Conservation (phyloP, 2,797 vertebrate species). For the Periparus ater region DNA sequence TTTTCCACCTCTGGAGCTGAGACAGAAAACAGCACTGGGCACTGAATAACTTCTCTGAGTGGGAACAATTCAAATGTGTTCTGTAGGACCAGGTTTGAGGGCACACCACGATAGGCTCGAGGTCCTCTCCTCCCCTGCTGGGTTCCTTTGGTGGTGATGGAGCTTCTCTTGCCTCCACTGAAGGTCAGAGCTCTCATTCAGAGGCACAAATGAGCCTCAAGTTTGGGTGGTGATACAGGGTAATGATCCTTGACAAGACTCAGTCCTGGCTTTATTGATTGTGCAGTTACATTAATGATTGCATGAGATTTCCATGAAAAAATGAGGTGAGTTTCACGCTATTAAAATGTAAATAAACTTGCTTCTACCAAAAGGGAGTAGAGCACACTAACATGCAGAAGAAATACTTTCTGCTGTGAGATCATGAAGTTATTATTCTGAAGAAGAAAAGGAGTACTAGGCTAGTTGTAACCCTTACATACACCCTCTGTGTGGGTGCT, state of each 20-base stretch:
- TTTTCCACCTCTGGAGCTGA: background rate
- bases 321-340: background rate
- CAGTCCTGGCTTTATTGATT: background rate
- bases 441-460: background rate
- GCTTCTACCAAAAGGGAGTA: background rate
- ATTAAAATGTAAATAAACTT: background rate
- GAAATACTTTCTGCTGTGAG: background rate
- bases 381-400: accelerated
- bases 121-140: background rate
- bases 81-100: background rate
- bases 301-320: background rate
- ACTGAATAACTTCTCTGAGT: background rate
- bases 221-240: background rate
- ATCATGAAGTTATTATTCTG: background rate
- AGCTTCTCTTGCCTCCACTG: background rate
- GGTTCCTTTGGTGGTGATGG: background rate
- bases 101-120: accelerated
- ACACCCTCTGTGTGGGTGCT: background rate
- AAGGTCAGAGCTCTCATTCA: background rate
- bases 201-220: background rate
- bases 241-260: background rate
- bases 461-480: background rate
- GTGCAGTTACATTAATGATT: background rate
- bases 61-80: background rate
- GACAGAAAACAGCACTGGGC: background rate